Evolutionary conservation across 2,113 vertebrate species (phyloP).

Genomic region (Piaya cayana): DNA sequence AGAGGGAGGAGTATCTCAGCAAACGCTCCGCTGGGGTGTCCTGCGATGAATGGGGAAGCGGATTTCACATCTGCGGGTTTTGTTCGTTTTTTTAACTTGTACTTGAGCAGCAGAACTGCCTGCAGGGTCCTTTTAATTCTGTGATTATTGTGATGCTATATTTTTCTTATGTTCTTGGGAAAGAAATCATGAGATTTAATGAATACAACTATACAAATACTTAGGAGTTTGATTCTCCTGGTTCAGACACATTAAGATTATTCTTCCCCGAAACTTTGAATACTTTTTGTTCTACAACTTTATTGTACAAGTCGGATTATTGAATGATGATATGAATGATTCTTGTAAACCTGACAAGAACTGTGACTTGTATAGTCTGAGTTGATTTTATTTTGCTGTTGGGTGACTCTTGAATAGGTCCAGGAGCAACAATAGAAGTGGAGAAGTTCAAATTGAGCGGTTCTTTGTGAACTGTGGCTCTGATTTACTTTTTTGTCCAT

Average conservation of each 20-base stretch:
- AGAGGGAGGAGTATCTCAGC: not conserved
- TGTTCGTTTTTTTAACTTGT: not conserved
- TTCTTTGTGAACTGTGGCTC: not conserved
- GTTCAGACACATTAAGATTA: not conserved
- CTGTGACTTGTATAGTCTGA: not conserved
- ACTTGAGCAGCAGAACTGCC: not conserved
- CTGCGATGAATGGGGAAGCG: not conserved
- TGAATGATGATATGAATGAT: not conserved
- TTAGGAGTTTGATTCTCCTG: not conserved
- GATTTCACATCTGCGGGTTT: not conserved
- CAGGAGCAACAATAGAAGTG: not conserved
- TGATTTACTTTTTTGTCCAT: not conserved
- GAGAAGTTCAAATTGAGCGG: not conserved
- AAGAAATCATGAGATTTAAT: not conserved
- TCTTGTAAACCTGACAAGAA: not conserved
- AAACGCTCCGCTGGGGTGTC: not conserved
- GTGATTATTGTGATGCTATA: not conserved
- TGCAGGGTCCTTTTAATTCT: not conserved
- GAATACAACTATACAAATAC: not conserved
- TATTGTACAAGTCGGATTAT: not conserved
- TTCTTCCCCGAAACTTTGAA: not conserved
- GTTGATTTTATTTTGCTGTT: not conserved
- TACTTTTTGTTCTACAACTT: not conserved
- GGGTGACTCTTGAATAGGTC: not conserved
- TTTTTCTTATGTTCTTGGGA: not conserved